Evolutionary conservation across 2,113 vertebrate genomes (phyloP).

Genomic region (Chloebia gouldiae): DNA sequence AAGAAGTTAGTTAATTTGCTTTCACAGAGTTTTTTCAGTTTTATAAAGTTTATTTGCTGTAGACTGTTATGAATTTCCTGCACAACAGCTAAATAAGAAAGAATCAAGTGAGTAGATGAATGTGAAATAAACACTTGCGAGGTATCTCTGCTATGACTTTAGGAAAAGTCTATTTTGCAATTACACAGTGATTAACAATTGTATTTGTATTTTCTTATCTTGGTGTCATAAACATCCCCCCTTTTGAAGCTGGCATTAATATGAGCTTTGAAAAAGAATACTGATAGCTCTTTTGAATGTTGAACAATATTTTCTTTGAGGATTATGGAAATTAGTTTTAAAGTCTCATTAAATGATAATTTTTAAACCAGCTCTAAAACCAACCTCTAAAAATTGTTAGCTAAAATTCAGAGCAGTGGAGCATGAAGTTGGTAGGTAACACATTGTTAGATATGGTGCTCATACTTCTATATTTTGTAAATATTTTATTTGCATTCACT

Average conservation of each 20-base stretch:
- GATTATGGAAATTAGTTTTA: constrained; percentile 68
- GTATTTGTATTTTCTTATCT: constrained; percentile 59
- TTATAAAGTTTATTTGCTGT: background rate
- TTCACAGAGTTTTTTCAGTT: background rate
- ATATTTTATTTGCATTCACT: constrained; percentile 3
- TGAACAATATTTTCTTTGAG: constrained; percentile 62
- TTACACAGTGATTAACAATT: constrained; percentile 51
- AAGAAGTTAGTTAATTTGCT: background rate
- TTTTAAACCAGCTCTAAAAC: constrained; percentile 61
- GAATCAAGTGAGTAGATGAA: background rate
- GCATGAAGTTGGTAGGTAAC: constrained; percentile 4
- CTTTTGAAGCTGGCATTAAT: constrained; percentile 62
- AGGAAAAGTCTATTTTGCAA: constrained; percentile 38
- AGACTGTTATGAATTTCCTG: background rate
- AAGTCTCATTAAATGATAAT: constrained; percentile 73
- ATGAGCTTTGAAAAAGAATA: constrained; percentile 51
- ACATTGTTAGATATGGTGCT: background rate
- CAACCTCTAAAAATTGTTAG: constrained; percentile 29
- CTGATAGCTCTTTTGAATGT: constrained; percentile 39
- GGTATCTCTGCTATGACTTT: constrained; percentile 10
- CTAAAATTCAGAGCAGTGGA: constrained; percentile 59
- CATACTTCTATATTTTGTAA: background rate
- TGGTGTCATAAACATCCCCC: constrained; percentile 43
- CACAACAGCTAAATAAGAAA: background rate
- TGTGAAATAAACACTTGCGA: background rate